Conservation (phyloP, 2,888 invertebrate species). For the Acanthoscelides obtectus region DNA sequence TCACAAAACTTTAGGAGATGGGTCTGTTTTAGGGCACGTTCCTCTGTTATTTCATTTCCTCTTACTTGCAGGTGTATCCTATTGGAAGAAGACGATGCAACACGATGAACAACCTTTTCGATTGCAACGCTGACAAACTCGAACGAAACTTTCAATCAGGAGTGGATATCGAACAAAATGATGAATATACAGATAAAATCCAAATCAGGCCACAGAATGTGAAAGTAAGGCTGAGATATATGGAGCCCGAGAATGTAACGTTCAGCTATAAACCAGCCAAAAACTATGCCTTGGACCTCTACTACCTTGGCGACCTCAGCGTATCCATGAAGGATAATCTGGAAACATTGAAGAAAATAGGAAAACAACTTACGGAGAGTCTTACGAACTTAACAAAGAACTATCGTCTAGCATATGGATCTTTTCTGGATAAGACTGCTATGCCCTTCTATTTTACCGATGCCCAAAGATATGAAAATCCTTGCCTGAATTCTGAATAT, state of each 20-base stretch:
- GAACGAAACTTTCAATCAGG: background rate
- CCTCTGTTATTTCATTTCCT: too few relatives aligned
- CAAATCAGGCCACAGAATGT: background rate
- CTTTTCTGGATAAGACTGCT: constrained; percentile 73
- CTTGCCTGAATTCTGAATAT: constrained; percentile 53
- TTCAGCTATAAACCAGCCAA: constrained; percentile 71
- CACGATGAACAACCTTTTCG: background rate
- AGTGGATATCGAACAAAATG: background rate
- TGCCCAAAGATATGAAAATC: constrained; percentile 49
- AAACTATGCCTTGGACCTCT: constrained; percentile 83
- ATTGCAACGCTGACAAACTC: background rate
- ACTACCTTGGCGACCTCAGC: constrained; percentile 88
- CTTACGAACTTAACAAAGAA: constrained; percentile 65
- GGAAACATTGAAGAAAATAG: constrained; percentile 65
- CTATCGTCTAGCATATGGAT: constrained; percentile 71
- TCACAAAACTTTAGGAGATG: too few relatives aligned
- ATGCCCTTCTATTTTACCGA: constrained; percentile 66
- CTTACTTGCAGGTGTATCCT: background rate
- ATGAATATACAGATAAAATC: background rate
- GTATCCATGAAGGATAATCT: constrained; percentile 87
- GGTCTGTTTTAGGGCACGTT: too few relatives aligned
- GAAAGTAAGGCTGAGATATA: background rate
- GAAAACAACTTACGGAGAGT: constrained; percentile 56
- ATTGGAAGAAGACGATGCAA: background rate
- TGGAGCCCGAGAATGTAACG: constrained; percentile 52